These are phyloP conservation scores for Dicrurus megarhynchus DNA, from an alignment of 2,113 vertebrate genomes.

Conservation along the genomic window DNA sequence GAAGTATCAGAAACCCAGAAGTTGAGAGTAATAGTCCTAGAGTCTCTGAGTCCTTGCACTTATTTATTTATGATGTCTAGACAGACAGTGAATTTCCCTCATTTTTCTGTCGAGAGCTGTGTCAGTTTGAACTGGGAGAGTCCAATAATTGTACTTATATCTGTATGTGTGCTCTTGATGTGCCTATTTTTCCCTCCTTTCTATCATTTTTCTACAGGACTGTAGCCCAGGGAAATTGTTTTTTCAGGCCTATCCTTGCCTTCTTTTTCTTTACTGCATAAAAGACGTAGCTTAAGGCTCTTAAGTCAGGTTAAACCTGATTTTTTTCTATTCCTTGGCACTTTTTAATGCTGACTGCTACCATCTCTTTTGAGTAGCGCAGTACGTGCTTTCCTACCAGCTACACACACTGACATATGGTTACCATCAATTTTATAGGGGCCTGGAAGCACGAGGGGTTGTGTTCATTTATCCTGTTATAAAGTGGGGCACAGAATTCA, in stretches of 20 bases:
- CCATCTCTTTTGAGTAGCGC: neutral
- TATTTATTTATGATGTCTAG: conserved; percentile 24
- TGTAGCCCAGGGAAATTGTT: neutral
- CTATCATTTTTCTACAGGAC: neutral
- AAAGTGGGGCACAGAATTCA: neutral
- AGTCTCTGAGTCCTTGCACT: neutral
- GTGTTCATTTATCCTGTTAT: neutral
- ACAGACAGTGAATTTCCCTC: neutral
- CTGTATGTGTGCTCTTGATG: neutral
- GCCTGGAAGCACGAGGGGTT: neutral
- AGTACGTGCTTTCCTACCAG: neutral
- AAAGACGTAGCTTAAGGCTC: neutral
- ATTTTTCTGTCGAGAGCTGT: neutral
- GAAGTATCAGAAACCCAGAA: neutral
- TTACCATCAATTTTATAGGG: conserved; percentile 19
- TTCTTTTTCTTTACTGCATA: neutral
- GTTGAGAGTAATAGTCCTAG: neutral
- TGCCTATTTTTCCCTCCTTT: neutral
- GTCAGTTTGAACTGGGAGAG: neutral
- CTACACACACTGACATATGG: neutral
- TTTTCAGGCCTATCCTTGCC: neutral
- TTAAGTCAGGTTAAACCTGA: neutral
- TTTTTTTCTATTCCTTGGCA: neutral
- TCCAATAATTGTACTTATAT: neutral
- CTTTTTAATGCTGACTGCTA: neutral